Evolutionary conservation across 2,113 vertebrate genomes (phyloP), one percentile per base, ranked within the genome.

Genomic region (Arothron firmamentum): DNA sequence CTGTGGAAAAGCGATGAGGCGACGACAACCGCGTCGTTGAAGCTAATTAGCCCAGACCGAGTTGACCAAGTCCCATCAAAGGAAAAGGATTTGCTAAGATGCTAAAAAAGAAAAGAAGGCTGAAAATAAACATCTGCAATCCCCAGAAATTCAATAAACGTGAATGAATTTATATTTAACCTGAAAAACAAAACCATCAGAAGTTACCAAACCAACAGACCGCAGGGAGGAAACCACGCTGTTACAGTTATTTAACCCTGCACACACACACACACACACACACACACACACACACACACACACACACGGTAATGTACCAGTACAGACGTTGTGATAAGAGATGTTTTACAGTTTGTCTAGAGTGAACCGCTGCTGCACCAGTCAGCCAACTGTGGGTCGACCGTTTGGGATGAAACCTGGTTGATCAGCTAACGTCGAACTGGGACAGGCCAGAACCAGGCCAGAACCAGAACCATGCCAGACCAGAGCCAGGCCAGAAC

Each of bases 191-290:
- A 38, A 9, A 38, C 34, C 69, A 56, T 60, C 67, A 18, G 52
- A 23, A 59, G 75, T 81, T 82, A 75, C 56, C 31, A 70, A 74
- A 78, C 38, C 53, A 48, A 53, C 31, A 13, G 48, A 61, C 74
- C 66, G 23, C 69, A 82, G 60, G 43, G 79, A 81, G 82, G 82
- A 84, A 83, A 75, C 78, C 74, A 55, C 61, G 73, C 6, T 47
- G 61, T 62, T 65, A 75, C 79, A 63, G 79, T 81, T 81, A 78
- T 77, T 81, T 63, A 72, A 69, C 65, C 21, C 45, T 52, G 20
- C 41, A 41, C 52, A 51, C 65, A 55, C 75, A 51, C 56, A 55
- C 59, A 48, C 67, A 59, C 56, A 46, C 45, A 53, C 58, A 23
- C 34, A 52, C 67, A 59, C 70, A 45, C 42, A 46, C 45, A n/a